phyloP scores from a whole-genome alignment of 2,113 vertebrate species.

The Notechis scutatus region DNA sequence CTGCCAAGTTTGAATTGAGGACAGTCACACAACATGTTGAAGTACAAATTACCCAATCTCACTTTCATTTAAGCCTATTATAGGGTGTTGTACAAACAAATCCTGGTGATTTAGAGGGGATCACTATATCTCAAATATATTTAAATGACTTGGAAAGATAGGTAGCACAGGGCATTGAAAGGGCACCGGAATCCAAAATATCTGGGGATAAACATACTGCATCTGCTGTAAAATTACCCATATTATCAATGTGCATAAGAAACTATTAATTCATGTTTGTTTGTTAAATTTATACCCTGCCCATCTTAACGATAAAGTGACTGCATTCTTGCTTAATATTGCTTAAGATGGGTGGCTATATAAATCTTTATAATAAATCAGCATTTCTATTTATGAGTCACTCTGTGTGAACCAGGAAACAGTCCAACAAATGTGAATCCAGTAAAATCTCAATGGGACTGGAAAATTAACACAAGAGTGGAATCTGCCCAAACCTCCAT shows the following conservation, averaged over 20 bases:
- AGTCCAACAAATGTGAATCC: background rate
- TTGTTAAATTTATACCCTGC: background rate
- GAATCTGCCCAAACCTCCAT: background rate
- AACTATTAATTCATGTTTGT: background rate
- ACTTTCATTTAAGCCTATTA: background rate
- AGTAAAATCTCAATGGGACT: background rate
- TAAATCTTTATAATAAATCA: background rate
- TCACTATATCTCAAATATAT: background rate
- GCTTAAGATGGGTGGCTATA: background rate
- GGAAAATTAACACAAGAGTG: background rate
- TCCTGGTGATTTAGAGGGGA: background rate
- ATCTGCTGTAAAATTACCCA: background rate
- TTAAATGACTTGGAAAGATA: background rate
- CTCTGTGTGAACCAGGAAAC: background rate
- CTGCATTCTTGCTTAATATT: background rate
- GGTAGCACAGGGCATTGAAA: background rate
- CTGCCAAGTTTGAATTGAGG: background rate
- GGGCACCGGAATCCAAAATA: background rate
- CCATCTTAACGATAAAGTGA: background rate
- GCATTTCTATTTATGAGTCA: background rate
- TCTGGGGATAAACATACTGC: background rate
- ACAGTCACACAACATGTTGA: background rate
- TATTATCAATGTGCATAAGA: background rate
- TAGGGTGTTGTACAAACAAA: background rate
- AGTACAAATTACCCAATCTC: background rate